phyloP scores from a whole-genome alignment of 2,797 vertebrate genomes.

The Dryobates pubescens region DNA sequence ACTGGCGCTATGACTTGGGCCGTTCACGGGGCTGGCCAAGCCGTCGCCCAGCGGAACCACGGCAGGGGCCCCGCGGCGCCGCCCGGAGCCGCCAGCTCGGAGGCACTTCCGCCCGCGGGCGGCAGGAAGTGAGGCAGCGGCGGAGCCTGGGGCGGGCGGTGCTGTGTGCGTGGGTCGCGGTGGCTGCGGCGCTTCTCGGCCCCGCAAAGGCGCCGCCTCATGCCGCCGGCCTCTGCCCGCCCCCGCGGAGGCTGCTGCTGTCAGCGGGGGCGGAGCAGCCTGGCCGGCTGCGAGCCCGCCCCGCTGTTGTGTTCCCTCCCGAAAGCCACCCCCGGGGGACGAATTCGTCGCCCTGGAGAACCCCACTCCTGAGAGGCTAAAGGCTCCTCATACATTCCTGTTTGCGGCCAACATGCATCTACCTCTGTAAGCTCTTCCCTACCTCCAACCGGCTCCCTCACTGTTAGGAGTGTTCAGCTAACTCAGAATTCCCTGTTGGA shows the following conservation, averaged over 20 bases:
- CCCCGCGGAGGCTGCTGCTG: neutral
- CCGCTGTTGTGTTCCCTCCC: fast-evolving
- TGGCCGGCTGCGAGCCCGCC: no score
- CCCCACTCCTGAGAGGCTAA: fast-evolving
- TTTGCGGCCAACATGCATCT: fast-evolving
- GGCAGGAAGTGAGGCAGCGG: neutral
- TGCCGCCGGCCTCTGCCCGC: no score
- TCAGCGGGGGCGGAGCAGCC: fast-evolving
- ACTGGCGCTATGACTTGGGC: no score
- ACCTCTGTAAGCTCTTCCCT: neutral
- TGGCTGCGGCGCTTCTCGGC: no score
- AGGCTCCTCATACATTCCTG: fast-evolving
- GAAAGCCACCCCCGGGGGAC: fast-evolving
- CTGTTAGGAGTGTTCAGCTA: neutral
- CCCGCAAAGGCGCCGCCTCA: no score
- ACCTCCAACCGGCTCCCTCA: fast-evolving
- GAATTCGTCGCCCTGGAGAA: fast-evolving
- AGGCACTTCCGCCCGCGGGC: neutral
- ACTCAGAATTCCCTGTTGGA: neutral
- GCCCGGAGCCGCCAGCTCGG: no score
- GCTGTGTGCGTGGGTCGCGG: no score
- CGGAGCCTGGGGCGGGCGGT: no score
- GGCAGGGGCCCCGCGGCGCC: neutral
- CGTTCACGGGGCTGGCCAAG: no score
- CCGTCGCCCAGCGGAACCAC: neutral